Conservation (phyloP, 2,888 invertebrate genomes). For the Nomada fabriciana region DNA sequence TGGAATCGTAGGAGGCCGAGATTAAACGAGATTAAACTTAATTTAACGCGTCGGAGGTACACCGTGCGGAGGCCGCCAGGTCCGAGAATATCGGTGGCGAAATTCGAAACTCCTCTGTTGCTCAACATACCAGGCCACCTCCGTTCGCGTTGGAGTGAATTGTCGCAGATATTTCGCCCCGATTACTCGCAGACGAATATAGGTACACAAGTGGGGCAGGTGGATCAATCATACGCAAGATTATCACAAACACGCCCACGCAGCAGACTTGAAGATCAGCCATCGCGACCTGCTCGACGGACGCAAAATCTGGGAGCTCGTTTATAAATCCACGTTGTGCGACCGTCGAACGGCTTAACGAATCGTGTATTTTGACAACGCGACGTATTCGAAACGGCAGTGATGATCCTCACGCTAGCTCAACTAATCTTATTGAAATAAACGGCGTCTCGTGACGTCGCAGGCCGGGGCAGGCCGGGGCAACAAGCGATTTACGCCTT, state of each 20-base stretch:
- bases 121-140: neutral
- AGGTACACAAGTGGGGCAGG: neutral
- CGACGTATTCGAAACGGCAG: slow-evolving; percentile 4
- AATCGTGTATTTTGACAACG: slow-evolving; percentile 19
- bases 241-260: slow-evolving; percentile 58
- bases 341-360: neutral
- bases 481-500: slow-evolving; percentile 25
- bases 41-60: slow-evolving; percentile 51
- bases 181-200: slow-evolving; percentile 13
- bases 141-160: neutral
- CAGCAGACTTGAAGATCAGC: neutral
- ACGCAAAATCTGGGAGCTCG: neutral
- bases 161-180: slow-evolving; percentile 12
- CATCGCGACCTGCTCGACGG: neutral
- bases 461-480: slow-evolving; percentile 22
- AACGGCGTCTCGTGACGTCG: slow-evolving; percentile 13
- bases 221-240: slow-evolving; percentile 48
- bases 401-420: neutral
- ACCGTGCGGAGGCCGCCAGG: neutral
- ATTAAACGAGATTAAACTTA: slow-evolving; percentile 64
- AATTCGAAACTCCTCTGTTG: slow-evolving; percentile 38
- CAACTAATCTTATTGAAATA: slow-evolving; percentile 39
- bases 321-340: slow-evolving; percentile 33
- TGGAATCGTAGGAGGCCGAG: slow-evolving; percentile 59
- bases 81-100: slow-evolving; percentile 59